Conservation (phyloP, 2,888 invertebrate genomes). For the Andrena fulva region DNA sequence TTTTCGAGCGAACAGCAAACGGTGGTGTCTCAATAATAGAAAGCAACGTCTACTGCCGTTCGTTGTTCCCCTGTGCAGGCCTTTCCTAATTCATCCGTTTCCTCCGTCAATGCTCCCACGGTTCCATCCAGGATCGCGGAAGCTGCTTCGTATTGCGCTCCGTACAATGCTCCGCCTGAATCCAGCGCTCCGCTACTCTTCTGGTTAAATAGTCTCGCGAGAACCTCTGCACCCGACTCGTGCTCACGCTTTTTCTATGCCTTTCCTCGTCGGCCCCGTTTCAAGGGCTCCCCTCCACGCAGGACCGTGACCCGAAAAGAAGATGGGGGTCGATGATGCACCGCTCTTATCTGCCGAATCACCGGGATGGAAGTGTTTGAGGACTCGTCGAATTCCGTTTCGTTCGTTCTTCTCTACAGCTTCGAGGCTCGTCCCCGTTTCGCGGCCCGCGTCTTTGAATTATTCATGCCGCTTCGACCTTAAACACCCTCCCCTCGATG, state of each 20-base stretch:
- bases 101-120: too few relatives aligned
- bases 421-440: background rate
- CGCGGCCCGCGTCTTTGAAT: background rate
- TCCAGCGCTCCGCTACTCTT: background rate
- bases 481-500: background rate
- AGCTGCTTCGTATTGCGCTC: too few relatives aligned
- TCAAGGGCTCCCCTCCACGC: background rate
- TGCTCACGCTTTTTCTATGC: background rate
- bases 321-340: background rate
- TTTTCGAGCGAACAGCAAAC: too few relatives aligned
- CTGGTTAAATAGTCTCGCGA: background rate
- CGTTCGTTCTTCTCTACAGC: background rate
- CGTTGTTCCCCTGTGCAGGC: too few relatives aligned
- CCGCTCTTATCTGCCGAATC: slow-evolving; percentile 9
- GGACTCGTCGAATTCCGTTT: slow-evolving; percentile 1
- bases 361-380: slow-evolving; percentile 23
- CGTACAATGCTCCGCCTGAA: too few relatives aligned
- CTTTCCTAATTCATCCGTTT: too few relatives aligned
- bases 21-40: too few relatives aligned
- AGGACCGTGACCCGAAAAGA: slow-evolving; percentile 21
- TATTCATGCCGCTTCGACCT: slow-evolving; percentile 12
- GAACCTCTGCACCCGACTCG: background rate
- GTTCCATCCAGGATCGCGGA: too few relatives aligned
- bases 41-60: too few relatives aligned
- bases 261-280: background rate